Conservation (phyloP, 2,113 vertebrate species). For the Mirza zaza region DNA sequence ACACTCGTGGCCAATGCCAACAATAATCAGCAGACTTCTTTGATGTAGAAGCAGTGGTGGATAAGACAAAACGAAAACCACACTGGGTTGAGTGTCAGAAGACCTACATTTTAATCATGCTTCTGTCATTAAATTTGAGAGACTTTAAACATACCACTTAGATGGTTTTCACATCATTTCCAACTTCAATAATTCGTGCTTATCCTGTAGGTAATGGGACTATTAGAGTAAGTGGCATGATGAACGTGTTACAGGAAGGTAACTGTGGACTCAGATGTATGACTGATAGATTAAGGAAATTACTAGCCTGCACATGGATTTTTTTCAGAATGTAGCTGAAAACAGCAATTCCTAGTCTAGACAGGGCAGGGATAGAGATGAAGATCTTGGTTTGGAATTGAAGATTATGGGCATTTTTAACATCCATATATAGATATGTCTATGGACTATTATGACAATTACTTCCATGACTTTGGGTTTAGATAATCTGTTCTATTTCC, state of each 20-base stretch:
- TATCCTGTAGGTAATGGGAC: background rate
- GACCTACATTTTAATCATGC: background rate
- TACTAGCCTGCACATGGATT: background rate
- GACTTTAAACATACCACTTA: background rate
- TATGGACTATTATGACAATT: background rate
- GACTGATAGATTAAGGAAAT: background rate
- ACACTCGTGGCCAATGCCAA: background rate
- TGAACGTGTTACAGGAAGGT: background rate
- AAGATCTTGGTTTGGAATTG: constrained; percentile 18
- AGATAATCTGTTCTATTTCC: background rate
- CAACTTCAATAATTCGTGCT: background rate
- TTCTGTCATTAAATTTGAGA: background rate
- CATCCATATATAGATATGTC: background rate
- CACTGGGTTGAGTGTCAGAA: background rate
- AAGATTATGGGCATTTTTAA: background rate
- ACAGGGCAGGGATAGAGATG: background rate
- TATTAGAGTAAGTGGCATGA: background rate
- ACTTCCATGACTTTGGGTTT: background rate
- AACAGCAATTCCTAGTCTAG: constrained; percentile 13
- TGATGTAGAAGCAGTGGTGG: background rate
- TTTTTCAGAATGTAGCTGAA: constrained; percentile 33
- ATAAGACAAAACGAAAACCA: background rate
- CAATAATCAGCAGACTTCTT: background rate
- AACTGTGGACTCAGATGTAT: background rate
- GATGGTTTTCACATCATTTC: background rate